These are phyloP conservation scores for Xyrauchen texanus DNA, from an alignment of 2,113 vertebrate species.

Conservation along the genomic window DNA sequence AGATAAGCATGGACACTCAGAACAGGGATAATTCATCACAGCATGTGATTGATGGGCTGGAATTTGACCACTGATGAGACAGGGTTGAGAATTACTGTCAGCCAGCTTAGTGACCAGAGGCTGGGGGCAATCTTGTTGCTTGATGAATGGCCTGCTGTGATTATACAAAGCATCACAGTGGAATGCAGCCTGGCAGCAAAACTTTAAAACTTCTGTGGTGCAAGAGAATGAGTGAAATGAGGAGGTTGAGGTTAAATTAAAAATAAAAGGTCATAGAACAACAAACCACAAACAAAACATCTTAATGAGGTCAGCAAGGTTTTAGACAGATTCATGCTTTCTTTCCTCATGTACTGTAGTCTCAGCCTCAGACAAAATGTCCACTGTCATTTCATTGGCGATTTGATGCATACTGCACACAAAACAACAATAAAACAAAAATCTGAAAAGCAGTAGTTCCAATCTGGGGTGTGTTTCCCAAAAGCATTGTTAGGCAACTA, in stretches of 20 bases:
- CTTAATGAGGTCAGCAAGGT: background rate
- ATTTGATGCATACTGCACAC: too few species aligned
- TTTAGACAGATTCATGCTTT: background rate
- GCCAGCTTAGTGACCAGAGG: conserved; percentile 23
- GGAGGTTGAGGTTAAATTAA: background rate
- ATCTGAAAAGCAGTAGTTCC: too few species aligned
- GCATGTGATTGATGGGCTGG: conserved; percentile 51
- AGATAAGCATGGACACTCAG: conserved; percentile 48
- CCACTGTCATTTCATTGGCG: background rate
- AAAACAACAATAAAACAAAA: too few species aligned
- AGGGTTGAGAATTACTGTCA: conserved; percentile 46
- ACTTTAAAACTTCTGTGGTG: background rate
- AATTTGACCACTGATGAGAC: conserved; percentile 54
- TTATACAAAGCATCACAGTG: conserved; percentile 15
- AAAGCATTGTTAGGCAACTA: too few species aligned
- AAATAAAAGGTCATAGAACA: background rate
- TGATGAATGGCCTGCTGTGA: conserved; percentile 38
- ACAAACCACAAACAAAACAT: background rate
- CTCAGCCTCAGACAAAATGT: background rate
- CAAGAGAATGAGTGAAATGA: background rate
- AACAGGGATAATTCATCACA: conserved; percentile 40
- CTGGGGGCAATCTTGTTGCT: background rate
- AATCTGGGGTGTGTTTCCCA: too few species aligned
- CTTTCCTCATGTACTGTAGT: background rate
- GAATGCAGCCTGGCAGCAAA: background rate